Percentiles rank a stretch among this genome's conserved stretches.
Conservation (phyloP, 2,888 invertebrate genomes). For the Melanotus villosus region DNA sequence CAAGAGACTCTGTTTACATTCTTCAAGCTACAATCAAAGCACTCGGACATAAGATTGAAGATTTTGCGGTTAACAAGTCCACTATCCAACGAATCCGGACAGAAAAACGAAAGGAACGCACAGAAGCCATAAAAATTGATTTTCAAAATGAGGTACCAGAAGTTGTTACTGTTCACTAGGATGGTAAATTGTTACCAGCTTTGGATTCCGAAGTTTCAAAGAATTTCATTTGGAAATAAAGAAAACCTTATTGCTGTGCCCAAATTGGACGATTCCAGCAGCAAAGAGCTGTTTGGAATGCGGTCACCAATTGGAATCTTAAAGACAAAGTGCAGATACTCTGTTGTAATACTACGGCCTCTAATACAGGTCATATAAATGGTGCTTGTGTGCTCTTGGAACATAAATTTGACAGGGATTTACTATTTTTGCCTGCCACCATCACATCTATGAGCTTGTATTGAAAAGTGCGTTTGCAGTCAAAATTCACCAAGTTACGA, state of each 20-base stretch:
- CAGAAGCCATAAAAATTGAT: conserved; percentile 39
- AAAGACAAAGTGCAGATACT: conserved; percentile 49
- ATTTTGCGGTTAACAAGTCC: background rate
- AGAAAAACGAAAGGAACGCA: conserved; percentile 46
- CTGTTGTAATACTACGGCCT: conserved; percentile 53
- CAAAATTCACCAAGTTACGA: background rate
- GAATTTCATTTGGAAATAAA: no score
- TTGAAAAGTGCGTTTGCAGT: background rate
- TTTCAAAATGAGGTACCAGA: background rate
- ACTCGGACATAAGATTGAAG: conserved; percentile 32
- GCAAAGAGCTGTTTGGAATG: conserved; percentile 1
- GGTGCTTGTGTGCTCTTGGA: background rate
- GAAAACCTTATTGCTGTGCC: background rate
- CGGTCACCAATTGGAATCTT: conserved; percentile 27
- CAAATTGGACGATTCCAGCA: no score
- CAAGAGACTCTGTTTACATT: no score
- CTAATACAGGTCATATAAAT: conserved; percentile 43
- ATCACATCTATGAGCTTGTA: background rate
- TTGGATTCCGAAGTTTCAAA: background rate
- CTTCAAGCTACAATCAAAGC: no score
- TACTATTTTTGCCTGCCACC: background rate
- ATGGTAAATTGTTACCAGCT: conserved; percentile 16
- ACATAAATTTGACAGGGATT: background rate
- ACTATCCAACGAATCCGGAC: conserved; percentile 44
- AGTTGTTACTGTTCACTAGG: background rate